phyloP scores from a whole-genome alignment of 2,888 invertebrate species.

The Heteromurus nitidus region DNA sequence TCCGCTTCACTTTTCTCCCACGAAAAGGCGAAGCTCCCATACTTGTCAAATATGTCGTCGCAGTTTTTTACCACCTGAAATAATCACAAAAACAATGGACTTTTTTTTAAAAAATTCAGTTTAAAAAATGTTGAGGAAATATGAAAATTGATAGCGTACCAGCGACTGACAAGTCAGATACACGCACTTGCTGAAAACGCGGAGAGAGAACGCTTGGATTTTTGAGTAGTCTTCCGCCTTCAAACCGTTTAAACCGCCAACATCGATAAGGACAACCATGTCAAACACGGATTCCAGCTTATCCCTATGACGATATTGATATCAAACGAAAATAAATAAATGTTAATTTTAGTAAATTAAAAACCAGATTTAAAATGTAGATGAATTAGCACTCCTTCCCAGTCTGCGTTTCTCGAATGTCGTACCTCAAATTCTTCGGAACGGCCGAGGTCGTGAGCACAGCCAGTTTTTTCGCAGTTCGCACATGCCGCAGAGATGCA shows the following conservation, averaged over 20 bases:
- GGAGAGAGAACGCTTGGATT: not conserved
- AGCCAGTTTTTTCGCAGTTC: slow-evolving; percentile 22
- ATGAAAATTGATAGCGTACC: not conserved
- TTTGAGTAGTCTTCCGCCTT: not conserved
- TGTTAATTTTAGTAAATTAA: too few species aligned
- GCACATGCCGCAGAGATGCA: slow-evolving; percentile 1
- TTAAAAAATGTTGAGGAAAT: not conserved
- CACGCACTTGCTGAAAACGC: not conserved
- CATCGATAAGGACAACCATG: not conserved
- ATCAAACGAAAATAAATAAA: too few species aligned
- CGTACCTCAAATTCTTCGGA: slow-evolving; percentile 7
- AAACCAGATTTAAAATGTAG: too few species aligned
- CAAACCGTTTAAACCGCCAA: not conserved
- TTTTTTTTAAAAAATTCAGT: not conserved
- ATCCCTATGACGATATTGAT: not conserved
- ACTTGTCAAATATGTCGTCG: slow-evolving; percentile 29
- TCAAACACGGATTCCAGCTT: not conserved
- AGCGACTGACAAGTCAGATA: not conserved
- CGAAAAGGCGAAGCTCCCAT: not conserved
- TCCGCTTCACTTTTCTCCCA: not conserved
- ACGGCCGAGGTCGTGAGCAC: slow-evolving; percentile 1
- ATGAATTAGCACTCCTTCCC: too few species aligned
- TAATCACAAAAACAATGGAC: not conserved
- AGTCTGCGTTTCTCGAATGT: not conserved
- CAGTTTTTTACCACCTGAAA: slow-evolving; percentile 29